A percentile compares a stretch with the other conserved stretches of the same genome.
Evolutionary conservation across 2,797 vertebrate species (phyloP).

Genomic region (Coluber constrictor): DNA sequence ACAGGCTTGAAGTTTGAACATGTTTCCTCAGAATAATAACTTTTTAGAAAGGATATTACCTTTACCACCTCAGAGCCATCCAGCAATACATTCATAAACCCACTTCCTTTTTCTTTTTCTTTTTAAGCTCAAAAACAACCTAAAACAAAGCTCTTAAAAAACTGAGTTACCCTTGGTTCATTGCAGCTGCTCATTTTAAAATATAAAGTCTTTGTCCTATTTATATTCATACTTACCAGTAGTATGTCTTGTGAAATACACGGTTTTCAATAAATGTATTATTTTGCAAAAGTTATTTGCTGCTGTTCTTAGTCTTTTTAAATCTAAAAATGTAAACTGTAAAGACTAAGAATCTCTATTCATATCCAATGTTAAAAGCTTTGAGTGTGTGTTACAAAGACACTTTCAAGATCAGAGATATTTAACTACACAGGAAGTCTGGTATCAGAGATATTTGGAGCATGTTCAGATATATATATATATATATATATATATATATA

Average conservation of each 20-base stretch:
- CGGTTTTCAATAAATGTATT: neutral
- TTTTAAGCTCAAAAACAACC: neutral
- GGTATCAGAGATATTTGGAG: neutral
- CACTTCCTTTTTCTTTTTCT: constrained; percentile 9
- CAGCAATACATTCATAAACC: neutral
- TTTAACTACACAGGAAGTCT: neutral
- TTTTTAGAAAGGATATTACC: neutral
- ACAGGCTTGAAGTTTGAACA: neutral
- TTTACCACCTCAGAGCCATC: neutral
- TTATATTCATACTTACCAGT: neutral
- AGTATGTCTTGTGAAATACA: neutral
- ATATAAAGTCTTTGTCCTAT: neutral
- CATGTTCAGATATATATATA: neutral
- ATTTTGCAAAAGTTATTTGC: neutral
- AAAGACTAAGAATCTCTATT: neutral
- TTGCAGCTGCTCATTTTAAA: neutral
- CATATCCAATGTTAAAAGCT: neutral
- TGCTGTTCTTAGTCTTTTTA: neutral
- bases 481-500: neutral
- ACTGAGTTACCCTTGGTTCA: neutral
- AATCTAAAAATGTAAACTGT: neutral
- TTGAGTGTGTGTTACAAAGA: neutral
- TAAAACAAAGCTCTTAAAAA: constrained; percentile 1
- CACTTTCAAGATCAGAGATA: neutral
- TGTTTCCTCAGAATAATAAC: neutral